Conservation (phyloP, 2,797 vertebrate species). For the Hippopotamyrus pictus region DNA sequence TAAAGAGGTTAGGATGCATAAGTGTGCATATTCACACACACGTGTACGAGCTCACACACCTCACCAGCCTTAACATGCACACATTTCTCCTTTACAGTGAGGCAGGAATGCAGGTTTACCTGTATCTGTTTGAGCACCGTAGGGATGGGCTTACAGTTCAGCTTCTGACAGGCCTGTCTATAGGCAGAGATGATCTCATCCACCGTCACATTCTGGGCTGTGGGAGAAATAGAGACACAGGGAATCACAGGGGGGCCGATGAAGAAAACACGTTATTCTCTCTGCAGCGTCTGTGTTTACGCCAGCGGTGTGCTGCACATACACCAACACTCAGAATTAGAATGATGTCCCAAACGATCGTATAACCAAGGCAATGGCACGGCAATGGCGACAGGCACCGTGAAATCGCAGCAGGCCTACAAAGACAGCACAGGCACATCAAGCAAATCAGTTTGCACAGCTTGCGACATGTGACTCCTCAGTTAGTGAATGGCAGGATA, state of each 20-base stretch:
- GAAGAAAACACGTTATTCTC: background rate
- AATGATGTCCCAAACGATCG: background rate
- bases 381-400: background rate
- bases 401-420: background rate
- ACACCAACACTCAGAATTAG: background rate
- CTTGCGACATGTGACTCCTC: background rate
- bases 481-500: background rate
- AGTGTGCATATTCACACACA: background rate
- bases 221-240: slow-evolving; percentile 4
- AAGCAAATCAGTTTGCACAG: background rate
- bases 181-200: slow-evolving; percentile 81
- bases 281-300: background rate
- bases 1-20: background rate
- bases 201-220: slow-evolving; percentile 89
- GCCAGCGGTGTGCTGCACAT: background rate
- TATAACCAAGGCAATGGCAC: background rate
- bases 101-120: slow-evolving; percentile 51
- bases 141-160: slow-evolving; percentile 84
- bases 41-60: background rate
- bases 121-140: slow-evolving; percentile 89
- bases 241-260: background rate
- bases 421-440: background rate
- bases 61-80: background rate
- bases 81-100: slow-evolving; percentile 22
- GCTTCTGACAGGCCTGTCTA: slow-evolving; percentile 86